phyloP scores from a whole-genome alignment of 2,888 invertebrate genomes.

The Nymphalis polychloros region DNA sequence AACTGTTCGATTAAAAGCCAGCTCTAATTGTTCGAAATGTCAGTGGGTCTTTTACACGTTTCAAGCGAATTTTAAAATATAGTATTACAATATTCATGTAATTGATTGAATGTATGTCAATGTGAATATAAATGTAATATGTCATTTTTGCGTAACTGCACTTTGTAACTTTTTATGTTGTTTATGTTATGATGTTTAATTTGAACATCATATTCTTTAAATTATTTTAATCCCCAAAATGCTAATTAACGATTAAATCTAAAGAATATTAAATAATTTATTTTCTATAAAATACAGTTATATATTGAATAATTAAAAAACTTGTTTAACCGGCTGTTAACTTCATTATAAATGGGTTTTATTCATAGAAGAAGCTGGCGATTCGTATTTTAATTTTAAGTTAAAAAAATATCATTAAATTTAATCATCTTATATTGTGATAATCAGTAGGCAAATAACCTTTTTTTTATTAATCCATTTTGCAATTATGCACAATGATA shows the following conservation, averaged over 20 bases:
- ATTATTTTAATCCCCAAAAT: background rate
- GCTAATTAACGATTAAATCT: no score
- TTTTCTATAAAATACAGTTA: no score
- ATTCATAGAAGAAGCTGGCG: no score
- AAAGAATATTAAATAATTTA: no score
- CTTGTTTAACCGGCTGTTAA: no score
- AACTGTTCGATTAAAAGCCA: constrained; percentile 69
- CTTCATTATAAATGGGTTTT: no score
- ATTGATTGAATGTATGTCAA: background rate
- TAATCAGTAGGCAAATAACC: background rate
- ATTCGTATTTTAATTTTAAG: no score
- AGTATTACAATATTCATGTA: constrained; percentile 1
- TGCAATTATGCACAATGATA: background rate
- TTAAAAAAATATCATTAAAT: no score
- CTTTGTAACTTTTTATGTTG: background rate
- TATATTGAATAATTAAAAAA: no score
- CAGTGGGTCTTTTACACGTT: constrained; percentile 44
- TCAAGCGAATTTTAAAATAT: constrained; percentile 2
- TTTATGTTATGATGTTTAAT: background rate
- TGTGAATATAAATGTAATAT: background rate
- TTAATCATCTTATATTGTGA: no score
- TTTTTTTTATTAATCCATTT: background rate
- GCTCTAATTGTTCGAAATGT: constrained; percentile 53
- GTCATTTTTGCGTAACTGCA: constrained; percentile 6
- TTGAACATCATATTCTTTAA: background rate